Conservation (phyloP, 2,113 vertebrate species). For the Notarius lentiginosus region DNA sequence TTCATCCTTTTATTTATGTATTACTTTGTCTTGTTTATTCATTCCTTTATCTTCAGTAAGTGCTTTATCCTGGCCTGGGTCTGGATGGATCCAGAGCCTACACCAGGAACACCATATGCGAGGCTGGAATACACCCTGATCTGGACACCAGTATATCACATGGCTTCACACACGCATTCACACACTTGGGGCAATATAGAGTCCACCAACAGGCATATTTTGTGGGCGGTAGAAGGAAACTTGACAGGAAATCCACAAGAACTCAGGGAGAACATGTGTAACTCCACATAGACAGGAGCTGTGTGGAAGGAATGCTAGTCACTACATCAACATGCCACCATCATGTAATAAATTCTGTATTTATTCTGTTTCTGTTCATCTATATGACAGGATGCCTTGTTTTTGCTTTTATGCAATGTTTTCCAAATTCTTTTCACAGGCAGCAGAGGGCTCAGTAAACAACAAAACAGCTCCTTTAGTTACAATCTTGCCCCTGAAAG, state of each 20-base stretch:
- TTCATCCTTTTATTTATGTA: neutral
- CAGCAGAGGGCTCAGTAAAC: neutral
- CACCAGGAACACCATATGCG: neutral
- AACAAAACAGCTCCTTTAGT: conserved; percentile 7
- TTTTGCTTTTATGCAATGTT: neutral
- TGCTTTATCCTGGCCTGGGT: neutral
- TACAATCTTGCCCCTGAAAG: conserved; percentile 11
- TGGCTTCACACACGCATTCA: neutral
- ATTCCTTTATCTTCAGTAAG: too few species aligned
- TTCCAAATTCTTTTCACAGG: neutral
- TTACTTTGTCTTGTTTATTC: neutral
- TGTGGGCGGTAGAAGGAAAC: neutral
- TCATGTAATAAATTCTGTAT: neutral
- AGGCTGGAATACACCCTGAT: neutral
- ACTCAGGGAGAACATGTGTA: neutral
- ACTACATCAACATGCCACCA: neutral
- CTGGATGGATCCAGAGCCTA: neutral
- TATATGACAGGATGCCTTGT: neutral
- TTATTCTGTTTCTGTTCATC: neutral
- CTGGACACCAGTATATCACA: neutral
- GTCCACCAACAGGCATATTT: neutral
- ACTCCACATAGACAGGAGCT: neutral
- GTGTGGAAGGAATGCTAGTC: neutral
- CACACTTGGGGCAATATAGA: neutral
- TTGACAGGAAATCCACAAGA: neutral